Evolutionary conservation across 2,888 invertebrate genomes (phyloP).

Genomic region (Dione juno): DNA sequence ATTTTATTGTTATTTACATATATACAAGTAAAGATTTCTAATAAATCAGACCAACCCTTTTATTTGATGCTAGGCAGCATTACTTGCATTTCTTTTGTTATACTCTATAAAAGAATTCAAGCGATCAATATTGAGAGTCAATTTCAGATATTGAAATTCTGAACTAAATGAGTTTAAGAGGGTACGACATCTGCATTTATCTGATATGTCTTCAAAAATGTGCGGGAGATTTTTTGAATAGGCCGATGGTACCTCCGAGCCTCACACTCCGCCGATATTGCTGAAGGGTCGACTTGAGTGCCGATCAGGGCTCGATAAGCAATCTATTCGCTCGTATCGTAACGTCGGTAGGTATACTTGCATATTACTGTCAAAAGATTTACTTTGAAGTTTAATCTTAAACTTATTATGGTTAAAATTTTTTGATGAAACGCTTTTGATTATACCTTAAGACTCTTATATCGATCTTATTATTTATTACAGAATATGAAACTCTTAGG

Average conservation of each 20-base stretch:
- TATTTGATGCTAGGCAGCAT: background rate
- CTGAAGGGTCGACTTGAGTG: constrained; percentile 52
- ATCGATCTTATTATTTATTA: constrained; percentile 1
- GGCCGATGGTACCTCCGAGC: constrained; percentile 41
- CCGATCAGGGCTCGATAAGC: constrained; percentile 51
- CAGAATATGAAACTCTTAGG: background rate
- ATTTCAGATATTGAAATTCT: constrained; percentile 17
- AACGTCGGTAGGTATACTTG: constrained; percentile 15
- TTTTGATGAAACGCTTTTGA: background rate
- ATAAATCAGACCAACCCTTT: background rate
- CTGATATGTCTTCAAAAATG: constrained; percentile 44
- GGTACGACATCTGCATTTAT: constrained; percentile 31
- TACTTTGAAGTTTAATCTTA: constrained; percentile 12
- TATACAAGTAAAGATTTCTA: background rate
- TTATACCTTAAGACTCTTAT: background rate
- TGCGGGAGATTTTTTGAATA: constrained; percentile 45
- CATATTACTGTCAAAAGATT: constrained; percentile 21
- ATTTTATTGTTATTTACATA: too few species aligned
- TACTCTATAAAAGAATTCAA: constrained; percentile 6
- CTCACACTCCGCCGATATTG: constrained; percentile 51
- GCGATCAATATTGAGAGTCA: constrained; percentile 19
- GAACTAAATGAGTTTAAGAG: constrained; percentile 24
- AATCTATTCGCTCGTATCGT: constrained; percentile 49
- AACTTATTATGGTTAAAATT: constrained; percentile 5
- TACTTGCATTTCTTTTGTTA: constrained; percentile 1